These are phyloP conservation scores for Theretra japonica DNA, from an alignment of 2,888 invertebrate species.

Conservation along the genomic window DNA sequence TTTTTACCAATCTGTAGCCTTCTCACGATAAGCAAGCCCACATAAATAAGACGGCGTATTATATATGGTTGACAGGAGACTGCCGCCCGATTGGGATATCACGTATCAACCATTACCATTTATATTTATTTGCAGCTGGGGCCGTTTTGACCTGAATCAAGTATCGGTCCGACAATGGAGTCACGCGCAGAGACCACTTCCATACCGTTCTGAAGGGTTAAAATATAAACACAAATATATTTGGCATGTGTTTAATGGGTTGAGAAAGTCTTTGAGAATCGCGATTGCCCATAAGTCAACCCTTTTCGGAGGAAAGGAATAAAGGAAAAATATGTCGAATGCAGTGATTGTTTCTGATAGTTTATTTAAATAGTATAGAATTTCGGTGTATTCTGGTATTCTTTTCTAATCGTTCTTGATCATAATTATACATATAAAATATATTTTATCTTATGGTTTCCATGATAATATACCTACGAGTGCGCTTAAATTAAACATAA, in stretches of 20 bases:
- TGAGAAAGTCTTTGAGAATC: constrained; percentile 14
- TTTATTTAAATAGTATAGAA: no score
- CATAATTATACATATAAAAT: no score
- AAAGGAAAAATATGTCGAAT: no score
- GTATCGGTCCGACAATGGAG: constrained; percentile 57
- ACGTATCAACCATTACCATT: constrained; percentile 60
- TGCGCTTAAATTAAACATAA: no score
- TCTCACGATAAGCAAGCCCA: constrained; percentile 38
- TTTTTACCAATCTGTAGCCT: constrained; percentile 27
- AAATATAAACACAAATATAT: constrained; percentile 27
- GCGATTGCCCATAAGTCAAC: background rate
- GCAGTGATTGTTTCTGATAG: no score
- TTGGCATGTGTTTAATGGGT: constrained; percentile 9
- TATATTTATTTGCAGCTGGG: constrained; percentile 57
- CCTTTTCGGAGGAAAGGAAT: no score
- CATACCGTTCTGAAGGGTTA: constrained; percentile 18
- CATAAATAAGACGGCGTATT: constrained; percentile 44
- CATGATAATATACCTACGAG: no score
- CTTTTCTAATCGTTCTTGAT: no score
- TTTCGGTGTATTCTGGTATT: no score
- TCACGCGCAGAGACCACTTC: constrained; percentile 61
- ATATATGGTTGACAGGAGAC: constrained; percentile 46
- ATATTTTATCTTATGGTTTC: no score
- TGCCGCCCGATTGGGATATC: constrained; percentile 42
- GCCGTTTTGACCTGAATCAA: constrained; percentile 50